Conservation (phyloP, 1,140 invertebrate species). For the Drosophila melanogaster region Release_6_plus_ISO1_MT NT_033779.5:13430501-13431000, state of each 20-base stretch:
- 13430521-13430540: background rate
- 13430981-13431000: constrained; percentile 30
- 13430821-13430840: background rate
- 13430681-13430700: constrained; percentile 58
- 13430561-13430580: background rate
- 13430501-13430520: background rate
- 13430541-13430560: background rate
- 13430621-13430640: constrained; percentile 8
- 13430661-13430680: background rate
- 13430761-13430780: constrained; percentile 44
- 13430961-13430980: constrained; percentile 47
- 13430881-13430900: constrained; percentile 45
- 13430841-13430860: constrained; percentile 32
- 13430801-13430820: background rate
- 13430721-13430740: constrained; percentile 66
- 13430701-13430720: constrained; percentile 58
- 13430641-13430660: constrained; percentile 4
- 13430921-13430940: background rate
- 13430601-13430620: constrained; percentile 14
- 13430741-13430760: constrained; percentile 20
- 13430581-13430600: constrained; percentile 6
- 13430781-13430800: constrained; percentile 55
- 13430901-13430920: constrained; percentile 37
- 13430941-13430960: constrained; percentile 22
- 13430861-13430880: constrained; percentile 22